Percentiles rank a stretch among this genome's conserved stretches.
These are phyloP conservation scores for Cherax quadricarinatus DNA, from an alignment of 1,140 invertebrate genomes.

Conservation along the genomic window DNA sequence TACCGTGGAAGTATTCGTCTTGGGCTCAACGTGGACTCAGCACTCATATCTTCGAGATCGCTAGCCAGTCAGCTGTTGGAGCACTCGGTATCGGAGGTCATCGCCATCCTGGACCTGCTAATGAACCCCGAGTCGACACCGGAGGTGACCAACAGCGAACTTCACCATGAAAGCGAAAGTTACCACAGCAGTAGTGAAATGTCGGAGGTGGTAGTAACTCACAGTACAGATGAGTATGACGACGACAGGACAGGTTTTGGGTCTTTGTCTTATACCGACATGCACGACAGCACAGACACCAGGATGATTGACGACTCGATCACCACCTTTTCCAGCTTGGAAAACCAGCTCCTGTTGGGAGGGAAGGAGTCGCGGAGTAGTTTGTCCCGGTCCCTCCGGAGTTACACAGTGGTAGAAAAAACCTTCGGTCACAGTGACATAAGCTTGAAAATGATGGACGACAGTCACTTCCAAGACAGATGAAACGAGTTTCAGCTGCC, in stretches of 20 bases:
- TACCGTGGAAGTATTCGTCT: conserved; percentile 32
- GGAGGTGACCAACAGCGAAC: background rate
- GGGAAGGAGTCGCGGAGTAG: background rate
- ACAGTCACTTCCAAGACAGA: background rate
- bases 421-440: background rate
- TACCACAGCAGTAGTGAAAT: background rate
- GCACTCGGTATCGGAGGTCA: conserved; percentile 3
- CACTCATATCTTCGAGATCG: conserved; percentile 13
- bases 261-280: background rate
- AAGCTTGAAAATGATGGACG: background rate
- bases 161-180: background rate
- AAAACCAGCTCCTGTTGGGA: background rate
- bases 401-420: background rate
- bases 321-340: background rate
- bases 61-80: conserved; percentile 24
- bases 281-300: background rate
- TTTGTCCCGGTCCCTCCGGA: background rate
- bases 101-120: background rate
- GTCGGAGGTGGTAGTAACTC: background rate
- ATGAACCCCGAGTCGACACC: background rate
- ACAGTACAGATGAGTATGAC: background rate
- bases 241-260: background rate
- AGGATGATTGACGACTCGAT: background rate
- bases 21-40: conserved; percentile 50
- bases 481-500: background rate